Evolutionary conservation across 2,113 vertebrate genomes (phyloP), one percentile per base, ranked within the genome.

Genomic region (Pelobates fuscus): DNA sequence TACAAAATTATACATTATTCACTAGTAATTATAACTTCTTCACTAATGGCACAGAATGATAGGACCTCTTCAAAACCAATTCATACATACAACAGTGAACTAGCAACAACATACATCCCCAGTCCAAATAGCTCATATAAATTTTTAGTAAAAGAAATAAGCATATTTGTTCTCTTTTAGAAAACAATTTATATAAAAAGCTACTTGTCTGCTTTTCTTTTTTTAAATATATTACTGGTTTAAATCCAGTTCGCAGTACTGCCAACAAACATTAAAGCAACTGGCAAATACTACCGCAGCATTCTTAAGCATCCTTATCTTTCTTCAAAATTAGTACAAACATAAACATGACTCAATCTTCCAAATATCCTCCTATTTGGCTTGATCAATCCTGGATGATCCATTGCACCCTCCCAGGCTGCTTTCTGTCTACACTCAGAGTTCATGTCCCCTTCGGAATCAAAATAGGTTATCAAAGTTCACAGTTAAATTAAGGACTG

Each of bases 231-330:
- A 67, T 21, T 17, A 43, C 21, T 67, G 72, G 66, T 76, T 37
- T 59, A 57, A 8, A 24, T 59, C 72, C 72, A 76, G 49, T 18
- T 18, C 37, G 7, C 37, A 12, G 44, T 29, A 23, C 41, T 67
- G 72, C 72, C 72, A 76, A 52, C n/a, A 76, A n/a, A 27, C 72
- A 76, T 66, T 58, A 23, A 58, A 64, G 70, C 44, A 29, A 44
- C 52, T 76, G 63, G 54, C 37, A 49, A 21, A 58, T 30, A 29
- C 21, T 67, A 43, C 32, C 27, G 41, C 15, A 67, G 60, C 37
- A 76, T 76, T 60, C 72, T 46, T 67, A 3, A 59, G 54, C 29
- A 32, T 60, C 43, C 72, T 60, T 76, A 76, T 76, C 72, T 30
- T 57, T 15, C 30, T n/a, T 59, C 54, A 57, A 76, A 60, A 67